Conservation (phyloP, 2,113 vertebrate species). For the Oophaga pumilio region DNA sequence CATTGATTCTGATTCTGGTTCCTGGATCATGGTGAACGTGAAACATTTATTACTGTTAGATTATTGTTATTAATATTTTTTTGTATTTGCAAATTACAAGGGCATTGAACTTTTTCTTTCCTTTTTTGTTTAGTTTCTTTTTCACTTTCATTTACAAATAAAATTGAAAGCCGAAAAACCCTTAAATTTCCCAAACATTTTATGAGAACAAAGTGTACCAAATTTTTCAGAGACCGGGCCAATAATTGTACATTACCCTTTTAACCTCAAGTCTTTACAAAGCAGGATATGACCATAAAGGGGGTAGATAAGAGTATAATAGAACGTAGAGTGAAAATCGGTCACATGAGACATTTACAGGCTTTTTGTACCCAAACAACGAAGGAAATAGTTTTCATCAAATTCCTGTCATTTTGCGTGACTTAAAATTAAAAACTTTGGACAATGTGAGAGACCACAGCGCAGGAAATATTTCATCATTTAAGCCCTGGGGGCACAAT, state of each 20-base stretch:
- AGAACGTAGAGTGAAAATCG: neutral
- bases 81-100: no score
- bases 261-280: neutral
- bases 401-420: conserved; percentile 29
- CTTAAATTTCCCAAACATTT: neutral
- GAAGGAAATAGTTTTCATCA: conserved; percentile 38
- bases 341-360: conserved; percentile 20
- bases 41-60: neutral
- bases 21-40: neutral
- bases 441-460: conserved; percentile 17
- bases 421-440: conserved; percentile 47
- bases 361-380: conserved; percentile 19
- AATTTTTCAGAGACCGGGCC: neutral
- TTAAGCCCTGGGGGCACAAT: conserved; percentile 45
- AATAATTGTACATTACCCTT: neutral
- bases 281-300: neutral
- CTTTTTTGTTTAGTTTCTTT: no score
- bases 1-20: no score
- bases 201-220: neutral
- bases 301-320: conserved; percentile 23
- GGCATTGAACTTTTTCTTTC: no score
- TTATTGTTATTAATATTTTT: no score
- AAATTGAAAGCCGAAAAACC: no score
- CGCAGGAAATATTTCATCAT: conserved; percentile 37
- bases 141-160: no score